A percentile compares a stretch with the other conserved stretches of the same genome.
Evolutionary conservation across 1,140 invertebrate genomes (phyloP).

Genomic region (Temnothorax curvispinosus): DNA sequence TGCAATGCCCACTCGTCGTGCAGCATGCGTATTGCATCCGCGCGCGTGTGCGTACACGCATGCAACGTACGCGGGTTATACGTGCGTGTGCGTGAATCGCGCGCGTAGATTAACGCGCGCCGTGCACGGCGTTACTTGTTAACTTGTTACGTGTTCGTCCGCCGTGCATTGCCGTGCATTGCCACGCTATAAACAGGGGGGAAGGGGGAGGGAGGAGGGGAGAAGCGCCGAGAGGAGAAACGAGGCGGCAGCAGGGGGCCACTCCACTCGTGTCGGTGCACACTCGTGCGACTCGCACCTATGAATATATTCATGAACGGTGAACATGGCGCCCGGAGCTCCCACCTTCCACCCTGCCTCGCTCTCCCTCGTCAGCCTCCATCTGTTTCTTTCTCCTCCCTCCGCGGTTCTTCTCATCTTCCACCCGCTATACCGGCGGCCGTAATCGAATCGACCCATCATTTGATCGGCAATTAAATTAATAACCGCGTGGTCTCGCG

Average conservation of each 20-base stretch:
- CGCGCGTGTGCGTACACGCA: neutral
- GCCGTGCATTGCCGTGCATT: slow-evolving; percentile 37
- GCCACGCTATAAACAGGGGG: slow-evolving; percentile 20
- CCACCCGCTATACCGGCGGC: neutral
- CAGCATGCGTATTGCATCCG: neutral
- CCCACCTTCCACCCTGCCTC: slow-evolving; percentile 30
- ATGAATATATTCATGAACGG: slow-evolving; percentile 72
- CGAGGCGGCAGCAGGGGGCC: neutral
- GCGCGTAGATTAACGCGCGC: slow-evolving; percentile 53
- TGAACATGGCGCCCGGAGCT: slow-evolving; percentile 63
- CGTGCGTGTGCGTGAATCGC: slow-evolving; percentile 24
- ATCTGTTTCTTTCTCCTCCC: slow-evolving; percentile 24
- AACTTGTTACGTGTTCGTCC: slow-evolving; percentile 58
- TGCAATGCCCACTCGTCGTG: slow-evolving; percentile 4
- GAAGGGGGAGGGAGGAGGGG: no score
- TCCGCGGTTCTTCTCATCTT: neutral
- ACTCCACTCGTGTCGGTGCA: slow-evolving; percentile 28
- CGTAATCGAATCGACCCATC: slow-evolving; percentile 54
- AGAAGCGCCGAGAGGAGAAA: neutral
- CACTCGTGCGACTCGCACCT: slow-evolving; percentile 49
- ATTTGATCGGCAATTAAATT: slow-evolving; percentile 59
- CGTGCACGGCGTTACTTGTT: slow-evolving; percentile 63
- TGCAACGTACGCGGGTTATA: neutral
- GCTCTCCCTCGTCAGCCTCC: slow-evolving; percentile 11
- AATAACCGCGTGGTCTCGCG: slow-evolving; percentile 34